Percentiles rank a stretch among this genome's conserved stretches.
Evolutionary conservation across 2,888 invertebrate genomes (phyloP).

Genomic region (Mimumesa dahlbomi): DNA sequence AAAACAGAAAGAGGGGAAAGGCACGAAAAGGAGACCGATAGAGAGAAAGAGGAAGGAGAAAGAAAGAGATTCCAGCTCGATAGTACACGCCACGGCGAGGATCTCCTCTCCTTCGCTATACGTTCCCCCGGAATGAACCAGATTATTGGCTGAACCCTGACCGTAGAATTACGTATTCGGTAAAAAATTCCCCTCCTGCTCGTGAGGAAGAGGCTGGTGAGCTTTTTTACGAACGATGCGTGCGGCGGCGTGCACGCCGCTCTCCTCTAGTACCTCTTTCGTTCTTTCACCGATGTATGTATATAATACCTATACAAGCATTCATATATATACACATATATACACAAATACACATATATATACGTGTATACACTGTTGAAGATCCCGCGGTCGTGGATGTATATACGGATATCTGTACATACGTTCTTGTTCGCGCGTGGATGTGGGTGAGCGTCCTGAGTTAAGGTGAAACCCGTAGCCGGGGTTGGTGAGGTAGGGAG

Average conservation of each 20-base stretch:
- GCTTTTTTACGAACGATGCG: slow-evolving; percentile 64
- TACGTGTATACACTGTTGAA: slow-evolving; percentile 42
- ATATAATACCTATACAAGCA: too few species aligned
- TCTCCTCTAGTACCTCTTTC: slow-evolving; percentile 19
- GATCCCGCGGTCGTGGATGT: slow-evolving; percentile 40
- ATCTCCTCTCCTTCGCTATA: slow-evolving; percentile 42
- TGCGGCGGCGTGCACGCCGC: slow-evolving; percentile 64
- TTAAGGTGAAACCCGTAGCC: slow-evolving; percentile 70
- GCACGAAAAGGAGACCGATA: slow-evolving; percentile 31
- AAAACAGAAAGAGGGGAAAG: slow-evolving; percentile 12
- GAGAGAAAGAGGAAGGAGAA: slow-evolving; percentile 26
- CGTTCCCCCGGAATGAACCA: slow-evolving; percentile 71
- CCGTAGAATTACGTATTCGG: slow-evolving; percentile 76
- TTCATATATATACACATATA: too few species aligned
- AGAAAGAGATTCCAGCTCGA: slow-evolving; percentile 57
- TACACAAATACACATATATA: too few species aligned
- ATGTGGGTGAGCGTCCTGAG: slow-evolving; percentile 64
- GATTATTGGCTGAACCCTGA: slow-evolving; percentile 78
- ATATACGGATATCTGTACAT: slow-evolving; percentile 17
- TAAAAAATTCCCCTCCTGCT: slow-evolving; percentile 67
- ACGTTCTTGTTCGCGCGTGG: slow-evolving; percentile 39
- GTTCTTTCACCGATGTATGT: too few species aligned
- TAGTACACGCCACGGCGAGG: slow-evolving; percentile 50
- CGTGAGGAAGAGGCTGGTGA: slow-evolving; percentile 55
- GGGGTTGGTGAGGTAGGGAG: slow-evolving; percentile 77